phyloP scores from a whole-genome alignment of 2,888 invertebrate genomes.

The Chymomyza procnemis region DNA sequence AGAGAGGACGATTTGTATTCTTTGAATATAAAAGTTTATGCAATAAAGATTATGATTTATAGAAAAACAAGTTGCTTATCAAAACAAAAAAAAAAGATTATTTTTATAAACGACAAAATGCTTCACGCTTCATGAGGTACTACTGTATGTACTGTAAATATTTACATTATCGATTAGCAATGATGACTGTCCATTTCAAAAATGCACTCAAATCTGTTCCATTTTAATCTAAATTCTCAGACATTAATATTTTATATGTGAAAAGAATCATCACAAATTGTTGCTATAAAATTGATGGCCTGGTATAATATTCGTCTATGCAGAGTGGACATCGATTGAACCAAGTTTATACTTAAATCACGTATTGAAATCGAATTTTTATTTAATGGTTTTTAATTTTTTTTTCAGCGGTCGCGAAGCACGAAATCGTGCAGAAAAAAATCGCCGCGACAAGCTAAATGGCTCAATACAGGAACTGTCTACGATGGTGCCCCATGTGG shows the following conservation, averaged over 20 bases:
- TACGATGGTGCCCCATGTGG: constrained; percentile 89
- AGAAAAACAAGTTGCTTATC: too few relatives aligned
- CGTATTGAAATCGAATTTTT: neutral
- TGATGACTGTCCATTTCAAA: neutral
- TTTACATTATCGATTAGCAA: neutral
- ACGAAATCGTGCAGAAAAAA: constrained; percentile 93
- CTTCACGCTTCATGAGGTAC: neutral
- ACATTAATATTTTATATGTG: neutral
- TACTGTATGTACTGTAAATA: neutral
- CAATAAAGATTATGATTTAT: too few relatives aligned
- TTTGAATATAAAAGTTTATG: too few relatives aligned
- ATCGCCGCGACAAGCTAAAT: constrained; percentile 93
- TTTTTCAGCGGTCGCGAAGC: constrained; percentile 85
- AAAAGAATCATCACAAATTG: neutral
- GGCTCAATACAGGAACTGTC: constrained; percentile 90
- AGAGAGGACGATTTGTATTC: too few relatives aligned
- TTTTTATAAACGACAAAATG: too few relatives aligned
- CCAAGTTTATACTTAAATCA: neutral
- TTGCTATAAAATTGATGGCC: neutral
- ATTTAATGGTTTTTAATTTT: constrained; percentile 35
- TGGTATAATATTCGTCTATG: neutral
- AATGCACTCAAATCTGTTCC: neutral
- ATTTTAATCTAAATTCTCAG: neutral
- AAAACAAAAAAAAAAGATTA: too few relatives aligned
- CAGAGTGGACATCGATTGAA: neutral